Percentiles rank a stretch among this genome's conserved stretches.
These are phyloP conservation scores for Syngnathoides biaculeatus DNA, from an alignment of 2,113 vertebrate species.

Conservation along the genomic window DNA sequence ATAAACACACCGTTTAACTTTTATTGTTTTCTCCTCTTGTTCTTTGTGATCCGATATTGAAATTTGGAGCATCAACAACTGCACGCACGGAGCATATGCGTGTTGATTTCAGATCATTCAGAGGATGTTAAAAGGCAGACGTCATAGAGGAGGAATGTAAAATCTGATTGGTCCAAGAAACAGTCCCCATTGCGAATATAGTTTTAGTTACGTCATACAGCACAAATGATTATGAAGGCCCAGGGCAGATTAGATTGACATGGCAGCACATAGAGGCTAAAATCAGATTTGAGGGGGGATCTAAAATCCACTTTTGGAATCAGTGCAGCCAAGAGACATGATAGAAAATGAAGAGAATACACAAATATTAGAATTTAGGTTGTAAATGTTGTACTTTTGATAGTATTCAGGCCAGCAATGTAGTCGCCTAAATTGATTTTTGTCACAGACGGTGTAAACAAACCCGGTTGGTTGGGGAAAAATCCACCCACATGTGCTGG, in stretches of 20 bases:
- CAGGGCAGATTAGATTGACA: too few species aligned
- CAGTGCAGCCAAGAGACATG: too few species aligned
- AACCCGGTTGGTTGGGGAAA: background rate
- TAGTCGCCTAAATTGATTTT: background rate
- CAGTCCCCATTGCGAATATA: background rate
- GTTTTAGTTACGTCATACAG: background rate
- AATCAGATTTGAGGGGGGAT: too few species aligned
- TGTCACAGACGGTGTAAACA: background rate
- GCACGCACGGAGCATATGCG: conserved; percentile 1
- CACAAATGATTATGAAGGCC: background rate
- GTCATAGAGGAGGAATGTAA: background rate
- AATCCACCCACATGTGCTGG: background rate
- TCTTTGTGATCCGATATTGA: background rate
- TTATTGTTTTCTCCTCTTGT: conserved; percentile 12
- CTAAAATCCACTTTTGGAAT: too few species aligned
- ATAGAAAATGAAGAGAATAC: too few species aligned
- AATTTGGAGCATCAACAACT: background rate
- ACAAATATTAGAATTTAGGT: too few species aligned
- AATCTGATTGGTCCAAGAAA: background rate
- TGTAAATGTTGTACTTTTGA: background rate
- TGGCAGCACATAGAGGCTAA: too few species aligned
- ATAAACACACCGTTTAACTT: conserved; percentile 13
- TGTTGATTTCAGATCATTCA: background rate
- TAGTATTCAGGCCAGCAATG: background rate
- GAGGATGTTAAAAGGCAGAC: too few species aligned